These are phyloP conservation scores for Eriosoma lanigerum DNA, from an alignment of 1,140 invertebrate genomes.

Conservation along the genomic window DNA sequence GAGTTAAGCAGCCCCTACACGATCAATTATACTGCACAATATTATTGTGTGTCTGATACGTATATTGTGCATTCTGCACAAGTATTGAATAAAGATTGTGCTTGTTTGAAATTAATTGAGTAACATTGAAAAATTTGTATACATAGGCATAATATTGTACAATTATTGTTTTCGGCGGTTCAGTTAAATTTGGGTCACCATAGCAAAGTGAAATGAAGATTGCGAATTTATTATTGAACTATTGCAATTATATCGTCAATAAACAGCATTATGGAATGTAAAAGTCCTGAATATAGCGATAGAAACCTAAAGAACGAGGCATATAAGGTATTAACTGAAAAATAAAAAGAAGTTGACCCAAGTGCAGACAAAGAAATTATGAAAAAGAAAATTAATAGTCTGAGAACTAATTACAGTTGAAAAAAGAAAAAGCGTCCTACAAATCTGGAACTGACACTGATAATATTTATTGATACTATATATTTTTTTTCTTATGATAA, in stretches of 20 bases:
- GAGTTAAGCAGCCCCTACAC: neutral
- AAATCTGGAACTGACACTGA: conserved; percentile 28
- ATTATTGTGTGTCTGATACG: conserved; percentile 3
- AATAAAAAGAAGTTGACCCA: conserved; percentile 8
- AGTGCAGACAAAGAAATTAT: conserved; percentile 7
- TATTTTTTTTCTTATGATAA: no score
- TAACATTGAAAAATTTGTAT: conserved; percentile 20
- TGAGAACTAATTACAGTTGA: conserved; percentile 19
- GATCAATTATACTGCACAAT: conserved; percentile 11
- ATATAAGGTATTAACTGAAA: conserved; percentile 1
- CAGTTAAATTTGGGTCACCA: conserved; percentile 24
- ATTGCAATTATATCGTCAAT: conserved; percentile 20
- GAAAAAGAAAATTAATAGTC: conserved; percentile 7
- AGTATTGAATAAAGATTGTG: conserved; percentile 8
- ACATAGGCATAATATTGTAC: conserved; percentile 27
- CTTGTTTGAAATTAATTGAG: conserved; percentile 6
- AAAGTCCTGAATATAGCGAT: conserved; percentile 3
- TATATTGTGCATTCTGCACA: conserved; percentile 6
- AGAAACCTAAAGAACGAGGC: conserved; percentile 3
- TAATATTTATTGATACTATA: neutral
- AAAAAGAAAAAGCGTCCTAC: conserved; percentile 32
- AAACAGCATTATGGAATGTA: conserved; percentile 8
- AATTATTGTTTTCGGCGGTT: conserved; percentile 16
- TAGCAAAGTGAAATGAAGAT: conserved; percentile 12
- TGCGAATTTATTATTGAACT: conserved; percentile 30